Percentiles rank a stretch among this genome's conserved stretches.
phyloP scores from a whole-genome alignment of 2,797 vertebrate species.

The Lerista edwardsae region DNA sequence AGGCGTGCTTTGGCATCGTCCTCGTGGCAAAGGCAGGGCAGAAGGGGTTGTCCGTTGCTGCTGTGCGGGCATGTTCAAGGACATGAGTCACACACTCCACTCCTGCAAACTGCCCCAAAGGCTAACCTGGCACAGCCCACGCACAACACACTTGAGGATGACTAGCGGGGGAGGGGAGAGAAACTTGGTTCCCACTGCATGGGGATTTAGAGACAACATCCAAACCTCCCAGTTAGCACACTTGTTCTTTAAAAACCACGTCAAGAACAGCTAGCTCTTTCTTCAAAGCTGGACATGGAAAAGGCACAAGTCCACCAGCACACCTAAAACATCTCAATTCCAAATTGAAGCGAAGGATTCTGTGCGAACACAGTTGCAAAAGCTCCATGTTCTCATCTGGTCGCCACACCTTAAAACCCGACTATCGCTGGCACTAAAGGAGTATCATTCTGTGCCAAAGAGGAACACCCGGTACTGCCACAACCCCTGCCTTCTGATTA shows the following conservation, averaged over 20 bases:
- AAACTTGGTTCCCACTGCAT: too few relatives aligned
- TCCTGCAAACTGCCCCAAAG: slow-evolving; percentile 9
- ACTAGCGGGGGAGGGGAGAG: too few relatives aligned
- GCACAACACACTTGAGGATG: not conserved
- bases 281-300: not conserved
- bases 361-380: not conserved
- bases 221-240: not conserved
- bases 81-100: slow-evolving; percentile 36
- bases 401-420: not conserved
- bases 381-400: not conserved
- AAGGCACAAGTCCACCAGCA: not conserved
- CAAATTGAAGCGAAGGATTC: not conserved
- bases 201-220: not conserved
- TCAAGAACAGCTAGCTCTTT: not conserved
- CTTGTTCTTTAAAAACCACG: not conserved
- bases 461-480: not conserved
- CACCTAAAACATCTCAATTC: not conserved
- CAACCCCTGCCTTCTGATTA: not conserved
- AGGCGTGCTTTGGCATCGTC: slow-evolving; percentile 26
- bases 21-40: slow-evolving; percentile 2
- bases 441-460: not conserved
- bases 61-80: slow-evolving; percentile 18
- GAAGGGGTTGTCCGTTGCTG: not conserved
- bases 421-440: not conserved
- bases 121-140: slow-evolving; percentile 15